Evolutionary conservation across 2,888 invertebrate species (phyloP).

Genomic region (Drosophila cognata): DNA sequence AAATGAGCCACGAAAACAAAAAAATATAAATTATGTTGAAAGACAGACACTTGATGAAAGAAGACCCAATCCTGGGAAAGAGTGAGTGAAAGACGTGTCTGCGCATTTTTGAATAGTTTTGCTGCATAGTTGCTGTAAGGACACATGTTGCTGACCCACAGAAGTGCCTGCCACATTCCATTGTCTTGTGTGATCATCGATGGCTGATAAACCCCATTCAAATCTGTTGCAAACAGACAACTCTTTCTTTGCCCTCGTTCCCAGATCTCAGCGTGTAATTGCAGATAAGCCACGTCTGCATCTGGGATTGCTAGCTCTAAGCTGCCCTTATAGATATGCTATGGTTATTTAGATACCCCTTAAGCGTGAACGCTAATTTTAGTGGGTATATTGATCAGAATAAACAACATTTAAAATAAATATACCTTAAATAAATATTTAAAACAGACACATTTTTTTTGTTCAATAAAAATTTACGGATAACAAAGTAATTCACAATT

Average conservation of each 20-base stretch:
- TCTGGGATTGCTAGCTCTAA: slow-evolving; percentile 19
- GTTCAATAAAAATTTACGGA: neutral
- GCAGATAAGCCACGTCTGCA: slow-evolving; percentile 57
- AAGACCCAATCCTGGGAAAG: slow-evolving; percentile 14
- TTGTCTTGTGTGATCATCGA: slow-evolving; percentile 37
- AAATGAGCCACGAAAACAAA: slow-evolving; percentile 42
- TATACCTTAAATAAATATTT: no score
- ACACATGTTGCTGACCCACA: slow-evolving; percentile 15
- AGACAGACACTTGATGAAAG: slow-evolving; percentile 48
- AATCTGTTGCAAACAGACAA: slow-evolving; percentile 37
- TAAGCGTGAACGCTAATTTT: neutral
- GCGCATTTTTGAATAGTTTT: slow-evolving; percentile 38
- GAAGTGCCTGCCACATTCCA: slow-evolving; percentile 21
- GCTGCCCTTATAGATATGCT: slow-evolving; percentile 24
- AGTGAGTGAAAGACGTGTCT: slow-evolving; percentile 47
- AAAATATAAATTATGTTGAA: slow-evolving; percentile 33
- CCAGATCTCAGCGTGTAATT: slow-evolving; percentile 38
- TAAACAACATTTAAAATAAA: no score
- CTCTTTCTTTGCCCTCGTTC: slow-evolving; percentile 46
- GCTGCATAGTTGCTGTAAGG: slow-evolving; percentile 17
- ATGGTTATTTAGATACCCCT: slow-evolving; percentile 13
- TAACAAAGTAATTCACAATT: neutral
- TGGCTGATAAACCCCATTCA: slow-evolving; percentile 36
- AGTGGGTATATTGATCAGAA: neutral
- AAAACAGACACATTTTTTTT: neutral